Evolutionary conservation across 2,113 vertebrate species (phyloP), one percentile per base, ranked within the genome.

Genomic region (Pardalotus punctatus): DNA sequence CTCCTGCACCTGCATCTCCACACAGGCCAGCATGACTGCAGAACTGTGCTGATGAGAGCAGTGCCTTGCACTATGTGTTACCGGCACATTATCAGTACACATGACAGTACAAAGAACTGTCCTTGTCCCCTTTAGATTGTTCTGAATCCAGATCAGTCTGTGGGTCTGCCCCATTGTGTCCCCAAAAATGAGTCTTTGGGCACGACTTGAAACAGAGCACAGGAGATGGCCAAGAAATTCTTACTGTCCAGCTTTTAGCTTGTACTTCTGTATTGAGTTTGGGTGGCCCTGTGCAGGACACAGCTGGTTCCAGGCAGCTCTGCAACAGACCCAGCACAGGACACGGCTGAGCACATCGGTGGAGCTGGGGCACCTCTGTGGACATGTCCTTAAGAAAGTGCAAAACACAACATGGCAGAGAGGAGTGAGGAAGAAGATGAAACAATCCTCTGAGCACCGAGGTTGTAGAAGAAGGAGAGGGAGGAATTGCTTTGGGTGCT

Each of bases 311-410:
- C 27, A 51, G 71, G 9, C 51, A 66, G 42, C 47, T 86, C 47
- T 78, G 58, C 12, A 8, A 0, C 8, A 16, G 81, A 48, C 33
- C 2, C 2, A 0, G 38, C 42, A 8, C 4, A 1, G 57, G 42
- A 79, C n/a, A 22, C 28, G 23, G 65, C 65, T 64, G 70, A 81
- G 66, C 33, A 64, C 22, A 10, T 27, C 0, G 0, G 29, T 28
- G 60, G 23, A 17, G 15, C 45, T 79, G 47, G 21, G 35, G 7
- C n/a, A 67, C 5, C 14, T 82, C 62, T 82, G 2, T 36, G 62
- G 21, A 71, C 45, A 19, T 8, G 0, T 74, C 14, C 47, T 73
- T 45, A 73, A 64, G 40, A 56, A 77, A 38, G 25, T 17, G n/a
- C 9, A 51, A 40, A 87, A 38, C 62, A 61, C 62, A 62, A 9